Evolutionary conservation across 2,888 invertebrate genomes (phyloP), one percentile per base, ranked within the genome.

Genomic region (Allacma fusca): DNA sequence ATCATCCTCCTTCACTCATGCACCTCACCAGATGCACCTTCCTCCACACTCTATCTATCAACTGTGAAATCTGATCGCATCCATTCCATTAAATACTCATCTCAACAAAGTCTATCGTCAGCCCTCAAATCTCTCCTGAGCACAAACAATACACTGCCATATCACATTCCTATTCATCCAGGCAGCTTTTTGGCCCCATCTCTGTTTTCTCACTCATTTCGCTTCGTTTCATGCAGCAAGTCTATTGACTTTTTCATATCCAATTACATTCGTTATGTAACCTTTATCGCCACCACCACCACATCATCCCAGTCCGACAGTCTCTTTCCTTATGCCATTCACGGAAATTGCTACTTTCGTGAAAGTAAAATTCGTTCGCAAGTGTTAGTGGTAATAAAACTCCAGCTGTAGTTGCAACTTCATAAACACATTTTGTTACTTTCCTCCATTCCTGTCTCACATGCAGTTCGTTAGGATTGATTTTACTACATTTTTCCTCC

Each of bases 1-100:
- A 70, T 70, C 70, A 70, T 50, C 70, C 24, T 44, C 72, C 21
- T 62, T 70, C 24, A 26, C 68, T 69, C 73, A 73, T 69, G 69
- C 70, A 59, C 76, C 75, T 59, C 67, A 50, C 75, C 75, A 67
- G 59, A 50, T 65, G 67, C 69, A 69, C 76, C 43, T 65, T 50
- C 68, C 57, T 72, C 73, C 72, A 72, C 64, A 64, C 44, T 62
- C 59, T 76, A 65, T 72, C 77, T 65, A 77, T 77, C 71, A 77
- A 77, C 77, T 77, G 65, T 77, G 80, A 76, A 80, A 80, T 77
- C 65, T 74, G 79, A 79, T 78, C 78, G 50, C 78, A 77, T 77
- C 67, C 75, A 78, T 80, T 79, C 77, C 79, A 78, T 79, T 79
- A 80, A 80, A 78, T 78, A 64, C 78, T 78, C 80, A 80, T 78